Conservation (phyloP, 1,140 invertebrate species). For the Zeugodacus cucurbitae region DNA sequence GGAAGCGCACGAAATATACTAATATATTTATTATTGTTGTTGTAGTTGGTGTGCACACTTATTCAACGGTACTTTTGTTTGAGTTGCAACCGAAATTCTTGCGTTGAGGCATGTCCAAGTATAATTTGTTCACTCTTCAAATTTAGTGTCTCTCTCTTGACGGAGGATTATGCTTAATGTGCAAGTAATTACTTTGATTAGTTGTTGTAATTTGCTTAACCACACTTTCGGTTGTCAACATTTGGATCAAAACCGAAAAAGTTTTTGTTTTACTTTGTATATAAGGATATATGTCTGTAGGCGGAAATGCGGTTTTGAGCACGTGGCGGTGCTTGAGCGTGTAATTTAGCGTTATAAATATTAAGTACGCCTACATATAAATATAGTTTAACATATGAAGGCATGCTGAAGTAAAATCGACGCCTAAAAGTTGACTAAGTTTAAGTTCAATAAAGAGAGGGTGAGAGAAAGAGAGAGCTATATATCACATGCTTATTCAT, state of each 20-base stretch:
- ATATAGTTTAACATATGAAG: too few relatives aligned
- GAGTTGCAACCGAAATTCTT: not conserved
- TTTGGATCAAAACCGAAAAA: not conserved
- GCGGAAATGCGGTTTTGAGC: not conserved
- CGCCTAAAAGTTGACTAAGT: too few relatives aligned
- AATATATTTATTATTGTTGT: not conserved
- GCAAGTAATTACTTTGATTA: constrained; percentile 18
- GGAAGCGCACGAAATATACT: not conserved
- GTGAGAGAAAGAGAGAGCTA: too few relatives aligned
- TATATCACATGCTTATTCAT: too few relatives aligned
- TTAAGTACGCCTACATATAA: too few relatives aligned
- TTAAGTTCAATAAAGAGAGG: too few relatives aligned
- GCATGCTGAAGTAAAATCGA: too few relatives aligned
- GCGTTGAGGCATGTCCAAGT: not conserved
- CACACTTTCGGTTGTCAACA: not conserved
- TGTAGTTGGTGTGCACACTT: not conserved
- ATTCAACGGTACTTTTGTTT: not conserved
- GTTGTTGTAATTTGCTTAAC: not conserved
- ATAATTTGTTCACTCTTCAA: not conserved
- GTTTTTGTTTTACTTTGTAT: not conserved
- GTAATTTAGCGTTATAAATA: too few relatives aligned
- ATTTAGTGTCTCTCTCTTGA: not conserved
- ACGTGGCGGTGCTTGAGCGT: too few relatives aligned
- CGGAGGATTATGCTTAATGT: not conserved
- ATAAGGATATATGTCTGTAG: not conserved